A percentile compares a stretch with the other conserved stretches of the same genome.
Evolutionary conservation across 2,797 vertebrate genomes (phyloP).

Genomic region (Ctenochaetus hawaiiensis): DNA sequence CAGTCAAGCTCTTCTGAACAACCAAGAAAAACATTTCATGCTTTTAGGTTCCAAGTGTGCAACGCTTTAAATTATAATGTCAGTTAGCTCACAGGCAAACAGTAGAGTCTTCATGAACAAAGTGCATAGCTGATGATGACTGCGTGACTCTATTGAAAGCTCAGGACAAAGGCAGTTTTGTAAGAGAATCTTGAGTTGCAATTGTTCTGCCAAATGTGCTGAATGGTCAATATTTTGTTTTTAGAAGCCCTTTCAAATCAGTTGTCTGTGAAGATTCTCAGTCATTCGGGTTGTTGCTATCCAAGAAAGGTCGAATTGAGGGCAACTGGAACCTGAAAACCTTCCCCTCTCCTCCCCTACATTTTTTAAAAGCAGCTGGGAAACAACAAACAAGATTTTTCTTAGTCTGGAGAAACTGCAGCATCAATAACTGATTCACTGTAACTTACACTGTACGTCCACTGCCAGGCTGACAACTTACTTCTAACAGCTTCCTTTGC

Average conservation of each 20-base stretch:
- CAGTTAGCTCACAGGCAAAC: too few relatives aligned
- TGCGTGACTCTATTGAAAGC: too few relatives aligned
- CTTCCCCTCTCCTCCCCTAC: too few relatives aligned
- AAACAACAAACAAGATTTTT: not conserved
- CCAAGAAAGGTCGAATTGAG: too few relatives aligned
- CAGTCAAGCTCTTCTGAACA: not conserved
- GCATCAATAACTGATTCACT: not conserved
- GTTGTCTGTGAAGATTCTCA: not conserved
- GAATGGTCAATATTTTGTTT: not conserved
- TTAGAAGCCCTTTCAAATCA: not conserved
- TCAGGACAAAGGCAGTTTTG: not conserved
- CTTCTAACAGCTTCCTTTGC: not conserved
- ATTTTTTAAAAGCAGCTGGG: not conserved
- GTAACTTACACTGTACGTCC: not conserved
- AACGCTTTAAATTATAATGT: too few relatives aligned
- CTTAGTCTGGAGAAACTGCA: not conserved
- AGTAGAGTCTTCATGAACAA: not conserved
- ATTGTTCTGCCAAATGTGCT: not conserved
- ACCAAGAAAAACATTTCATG: too few relatives aligned
- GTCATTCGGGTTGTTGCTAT: too few relatives aligned
- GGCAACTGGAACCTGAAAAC: too few relatives aligned
- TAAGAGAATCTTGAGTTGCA: not conserved
- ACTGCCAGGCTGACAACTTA: not conserved
- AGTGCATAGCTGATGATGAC: not conserved
- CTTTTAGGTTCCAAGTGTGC: not conserved